Percentiles rank a stretch among this genome's conserved stretches.
Evolutionary conservation across 2,888 invertebrate genomes (phyloP).

Genomic region (Oxytorus armatus): DNA sequence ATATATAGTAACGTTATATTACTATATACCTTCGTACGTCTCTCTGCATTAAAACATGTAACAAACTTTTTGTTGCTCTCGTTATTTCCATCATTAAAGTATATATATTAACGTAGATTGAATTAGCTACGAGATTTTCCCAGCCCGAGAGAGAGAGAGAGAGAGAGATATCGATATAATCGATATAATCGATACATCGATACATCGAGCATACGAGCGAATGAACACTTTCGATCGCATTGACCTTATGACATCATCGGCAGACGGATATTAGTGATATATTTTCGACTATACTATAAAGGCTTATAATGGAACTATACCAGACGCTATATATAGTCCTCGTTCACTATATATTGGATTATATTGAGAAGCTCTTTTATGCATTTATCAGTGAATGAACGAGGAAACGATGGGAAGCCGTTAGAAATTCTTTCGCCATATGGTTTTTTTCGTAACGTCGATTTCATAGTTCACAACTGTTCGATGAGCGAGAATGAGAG

Average conservation of each 20-base stretch:
- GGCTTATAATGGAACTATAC: background rate
- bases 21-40: slow-evolving; percentile 39
- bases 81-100: slow-evolving; percentile 59
- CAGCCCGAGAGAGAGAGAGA: slow-evolving; percentile 47
- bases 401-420: slow-evolving; percentile 36
- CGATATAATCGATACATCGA: too few species aligned
- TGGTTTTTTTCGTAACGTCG: slow-evolving; percentile 27
- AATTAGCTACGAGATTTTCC: slow-evolving; percentile 66
- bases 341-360: background rate
- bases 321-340: background rate
- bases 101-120: slow-evolving; percentile 58
- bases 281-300: slow-evolving; percentile 13
- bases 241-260: slow-evolving; percentile 53
- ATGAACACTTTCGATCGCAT: slow-evolving; percentile 51
- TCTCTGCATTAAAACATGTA: slow-evolving; percentile 42
- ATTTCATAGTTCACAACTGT: slow-evolving; percentile 29
- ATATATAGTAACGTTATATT: slow-evolving; percentile 22
- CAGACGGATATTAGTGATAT: slow-evolving; percentile 24
- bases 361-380: background rate
- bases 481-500: background rate
- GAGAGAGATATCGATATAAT: too few species aligned
- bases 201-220: slow-evolving; percentile 11
- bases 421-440: slow-evolving; percentile 47
- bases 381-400: slow-evolving; percentile 20
- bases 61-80: slow-evolving; percentile 52